Percentiles rank a stretch among this genome's conserved stretches.
phyloP scores from a whole-genome alignment of 2,797 vertebrate species.

The Gadopsis bispinosus region DNA sequence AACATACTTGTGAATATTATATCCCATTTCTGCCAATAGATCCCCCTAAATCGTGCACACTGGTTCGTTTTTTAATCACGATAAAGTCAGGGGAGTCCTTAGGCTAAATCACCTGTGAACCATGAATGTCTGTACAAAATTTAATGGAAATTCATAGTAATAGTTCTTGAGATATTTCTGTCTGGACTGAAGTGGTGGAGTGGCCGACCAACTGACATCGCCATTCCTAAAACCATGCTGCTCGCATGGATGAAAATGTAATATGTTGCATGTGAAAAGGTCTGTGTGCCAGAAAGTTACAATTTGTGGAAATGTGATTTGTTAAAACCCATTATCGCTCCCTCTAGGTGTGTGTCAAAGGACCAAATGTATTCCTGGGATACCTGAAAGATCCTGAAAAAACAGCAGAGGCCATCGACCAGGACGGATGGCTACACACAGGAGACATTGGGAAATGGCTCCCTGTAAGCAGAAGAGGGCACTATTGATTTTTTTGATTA shows the following conservation, averaged over 20 bases:
- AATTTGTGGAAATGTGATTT: background rate
- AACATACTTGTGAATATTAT: too few species aligned
- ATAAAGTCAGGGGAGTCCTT: background rate
- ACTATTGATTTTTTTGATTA: background rate
- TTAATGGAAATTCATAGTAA: background rate
- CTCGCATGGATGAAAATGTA: background rate
- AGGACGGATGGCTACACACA: slow-evolving; percentile 96
- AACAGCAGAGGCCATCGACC: slow-evolving; percentile 91
- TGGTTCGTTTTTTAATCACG: background rate
- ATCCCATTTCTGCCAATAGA: too few species aligned
- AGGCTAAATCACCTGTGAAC: too few species aligned
- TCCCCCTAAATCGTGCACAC: too few species aligned
- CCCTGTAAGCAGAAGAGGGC: slow-evolving; percentile 85
- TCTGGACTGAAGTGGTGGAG: background rate
- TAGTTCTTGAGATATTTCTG: background rate
- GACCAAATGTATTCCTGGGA: slow-evolving; percentile 93
- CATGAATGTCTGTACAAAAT: background rate
- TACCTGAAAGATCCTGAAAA: slow-evolving; percentile 94
- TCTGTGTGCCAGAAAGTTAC: background rate
- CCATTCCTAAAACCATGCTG: background rate
- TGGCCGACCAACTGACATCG: too few species aligned
- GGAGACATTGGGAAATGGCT: slow-evolving; percentile 98
- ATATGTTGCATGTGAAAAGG: background rate
- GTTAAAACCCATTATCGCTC: background rate
- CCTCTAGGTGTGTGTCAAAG: slow-evolving; percentile 94